Evolutionary conservation across 2,797 vertebrate genomes (phyloP).

Genomic region (Caiman crocodilus): DNA sequence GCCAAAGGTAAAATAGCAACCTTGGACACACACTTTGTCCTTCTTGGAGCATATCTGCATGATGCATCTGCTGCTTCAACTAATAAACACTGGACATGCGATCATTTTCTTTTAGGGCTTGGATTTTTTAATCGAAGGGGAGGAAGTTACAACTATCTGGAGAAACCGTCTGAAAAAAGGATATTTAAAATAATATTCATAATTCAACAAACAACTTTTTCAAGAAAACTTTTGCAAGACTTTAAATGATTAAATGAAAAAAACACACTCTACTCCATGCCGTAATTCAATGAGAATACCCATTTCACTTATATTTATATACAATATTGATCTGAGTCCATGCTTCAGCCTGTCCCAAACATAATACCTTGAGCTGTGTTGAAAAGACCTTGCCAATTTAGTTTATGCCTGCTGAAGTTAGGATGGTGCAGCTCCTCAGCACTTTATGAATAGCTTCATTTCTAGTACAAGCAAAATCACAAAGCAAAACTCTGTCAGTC

Average conservation of each 20-base stretch:
- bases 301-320: neutral
- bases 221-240: neutral
- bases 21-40: conserved; percentile 47
- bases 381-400: neutral
- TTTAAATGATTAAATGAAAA: neutral
- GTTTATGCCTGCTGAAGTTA: neutral
- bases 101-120: neutral
- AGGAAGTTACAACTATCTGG: neutral
- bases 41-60: conserved; percentile 32
- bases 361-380: neutral
- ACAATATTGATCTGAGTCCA: neutral
- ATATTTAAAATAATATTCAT: neutral
- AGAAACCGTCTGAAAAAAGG: neutral
- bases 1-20: conserved; percentile 60
- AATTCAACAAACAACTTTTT: neutral
- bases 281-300: neutral
- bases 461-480: neutral
- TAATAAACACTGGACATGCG: neutral
- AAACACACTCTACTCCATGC: fast-evolving
- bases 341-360: neutral
- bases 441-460: too few relatives aligned
- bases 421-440: neutral
- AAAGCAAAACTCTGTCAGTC: neutral
- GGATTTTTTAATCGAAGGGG: neutral
- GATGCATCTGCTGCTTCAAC: conserved; percentile 45